Percentiles rank a stretch among this genome's conserved stretches.
These are phyloP conservation scores for Caenorhabditis wallacei DNA, from an alignment of 2,888 invertebrate species.

Conservation along the genomic window DNA sequence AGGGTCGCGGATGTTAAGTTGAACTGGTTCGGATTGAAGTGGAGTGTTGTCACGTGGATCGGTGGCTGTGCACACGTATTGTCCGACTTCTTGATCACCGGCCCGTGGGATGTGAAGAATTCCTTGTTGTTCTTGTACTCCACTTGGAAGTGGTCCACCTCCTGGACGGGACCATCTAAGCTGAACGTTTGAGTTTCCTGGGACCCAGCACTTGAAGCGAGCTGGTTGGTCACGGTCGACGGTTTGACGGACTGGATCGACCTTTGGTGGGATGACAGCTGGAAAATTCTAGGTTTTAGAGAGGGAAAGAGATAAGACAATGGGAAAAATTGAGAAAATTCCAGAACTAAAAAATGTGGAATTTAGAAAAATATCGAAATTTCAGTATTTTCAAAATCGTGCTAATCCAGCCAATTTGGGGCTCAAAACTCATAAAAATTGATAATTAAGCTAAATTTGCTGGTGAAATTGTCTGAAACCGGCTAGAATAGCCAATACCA, in stretches of 20 bases:
- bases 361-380: not conserved
- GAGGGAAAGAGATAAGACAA: too few relatives aligned
- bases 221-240: constrained; percentile 87
- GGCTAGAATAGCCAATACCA: too few relatives aligned
- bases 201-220: constrained; percentile 88
- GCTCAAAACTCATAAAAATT: too few relatives aligned
- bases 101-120: constrained; percentile 72
- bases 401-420: too few relatives aligned
- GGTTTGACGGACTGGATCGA: constrained; percentile 86
- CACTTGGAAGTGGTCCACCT: constrained; percentile 67
- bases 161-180: constrained; percentile 73
- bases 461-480: too few relatives aligned
- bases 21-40: constrained; percentile 69
- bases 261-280: constrained; percentile 67
- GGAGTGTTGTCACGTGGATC: constrained; percentile 83
- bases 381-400: not conserved
- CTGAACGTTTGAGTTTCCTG: constrained; percentile 78
- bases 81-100: constrained; percentile 85
- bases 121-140: constrained; percentile 74
- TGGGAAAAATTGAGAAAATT: not conserved
- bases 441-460: too few relatives aligned
- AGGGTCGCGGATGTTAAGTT: constrained; percentile 63
- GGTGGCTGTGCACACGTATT: constrained; percentile 91
- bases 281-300: not conserved
- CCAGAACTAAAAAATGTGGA: not conserved